A percentile compares a stretch with the other conserved stretches of the same genome.
phyloP scores from a whole-genome alignment of 2,888 invertebrate species.

The Phymatocera aterrima region DNA sequence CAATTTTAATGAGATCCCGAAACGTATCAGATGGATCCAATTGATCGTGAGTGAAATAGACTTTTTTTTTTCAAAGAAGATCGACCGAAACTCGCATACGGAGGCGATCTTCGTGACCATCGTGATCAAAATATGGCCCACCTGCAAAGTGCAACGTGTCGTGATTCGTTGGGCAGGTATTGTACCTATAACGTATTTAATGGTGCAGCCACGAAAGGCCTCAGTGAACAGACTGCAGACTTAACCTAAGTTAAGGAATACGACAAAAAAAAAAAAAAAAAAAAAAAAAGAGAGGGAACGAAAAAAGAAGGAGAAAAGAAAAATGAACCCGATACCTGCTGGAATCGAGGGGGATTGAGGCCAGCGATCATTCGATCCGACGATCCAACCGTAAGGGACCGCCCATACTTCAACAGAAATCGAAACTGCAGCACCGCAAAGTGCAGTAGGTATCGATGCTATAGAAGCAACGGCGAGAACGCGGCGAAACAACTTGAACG shows the following conservation, averaged over 20 bases:
- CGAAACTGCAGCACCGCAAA: slow-evolving; percentile 45
- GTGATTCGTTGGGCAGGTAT: slow-evolving; percentile 11
- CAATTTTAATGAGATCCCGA: background rate
- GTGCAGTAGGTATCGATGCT: slow-evolving; percentile 44
- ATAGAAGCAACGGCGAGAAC: slow-evolving; percentile 20
- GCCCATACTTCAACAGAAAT: slow-evolving; percentile 42
- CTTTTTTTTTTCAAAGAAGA: background rate
- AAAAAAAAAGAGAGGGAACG: background rate
- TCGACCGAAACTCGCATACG: background rate
- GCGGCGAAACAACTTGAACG: background rate
- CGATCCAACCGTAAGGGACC: slow-evolving; percentile 40
- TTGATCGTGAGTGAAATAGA: background rate
- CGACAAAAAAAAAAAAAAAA: background rate
- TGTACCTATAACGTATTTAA: background rate
- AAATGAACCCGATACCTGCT: slow-evolving; percentile 39
- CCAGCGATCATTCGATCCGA: slow-evolving; percentile 45
- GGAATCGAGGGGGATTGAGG: slow-evolving; percentile 41
- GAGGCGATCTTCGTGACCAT: slow-evolving; percentile 26
- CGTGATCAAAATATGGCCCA: slow-evolving; percentile 12
- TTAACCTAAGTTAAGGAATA: background rate
- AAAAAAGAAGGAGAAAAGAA: slow-evolving; percentile 1
- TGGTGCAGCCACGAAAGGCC: slow-evolving; percentile 1
- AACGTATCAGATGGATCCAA: background rate
- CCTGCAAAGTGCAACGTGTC: no score
- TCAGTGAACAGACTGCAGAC: slow-evolving; percentile 29